Percentiles rank a stretch among this genome's conserved stretches.
These are phyloP conservation scores for Nerophis lumbriciformis DNA, from an alignment of 2,113 vertebrate species.

Conservation along the genomic window DNA sequence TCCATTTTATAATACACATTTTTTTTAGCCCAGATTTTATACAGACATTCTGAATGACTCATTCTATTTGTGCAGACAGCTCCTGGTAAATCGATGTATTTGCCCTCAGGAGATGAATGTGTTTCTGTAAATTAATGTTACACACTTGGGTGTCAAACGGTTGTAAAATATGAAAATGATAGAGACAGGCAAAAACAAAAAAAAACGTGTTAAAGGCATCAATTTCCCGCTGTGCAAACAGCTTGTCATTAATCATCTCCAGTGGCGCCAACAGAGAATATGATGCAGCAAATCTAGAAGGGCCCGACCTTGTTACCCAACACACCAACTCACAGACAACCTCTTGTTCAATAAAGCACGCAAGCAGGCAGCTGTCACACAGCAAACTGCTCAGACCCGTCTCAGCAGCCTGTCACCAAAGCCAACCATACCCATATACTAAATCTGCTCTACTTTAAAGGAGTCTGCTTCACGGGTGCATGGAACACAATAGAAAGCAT, in stretches of 20 bases:
- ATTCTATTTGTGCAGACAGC: slow-evolving; percentile 2
- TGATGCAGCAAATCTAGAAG: slow-evolving; percentile 56
- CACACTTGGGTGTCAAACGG: slow-evolving; percentile 7
- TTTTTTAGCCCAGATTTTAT: no score
- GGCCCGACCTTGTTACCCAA: slow-evolving; percentile 62
- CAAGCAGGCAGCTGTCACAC: slow-evolving; percentile 12
- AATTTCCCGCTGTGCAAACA: slow-evolving; percentile 65
- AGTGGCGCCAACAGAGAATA: slow-evolving; percentile 53
- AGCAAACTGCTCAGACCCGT: neutral
- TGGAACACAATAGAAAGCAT: neutral
- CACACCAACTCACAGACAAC: slow-evolving; percentile 61
- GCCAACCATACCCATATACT: slow-evolving; percentile 8
- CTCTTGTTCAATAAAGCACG: slow-evolving; percentile 67
- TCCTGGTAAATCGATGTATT: slow-evolving; percentile 11
- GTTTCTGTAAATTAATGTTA: slow-evolving; percentile 19
- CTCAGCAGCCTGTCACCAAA: slow-evolving; percentile 9
- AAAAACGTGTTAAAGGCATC: slow-evolving; percentile 24
- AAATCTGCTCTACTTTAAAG: neutral
- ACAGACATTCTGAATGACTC: neutral
- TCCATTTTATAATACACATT: no score
- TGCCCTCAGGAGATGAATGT: slow-evolving; percentile 8
- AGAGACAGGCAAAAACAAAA: neutral
- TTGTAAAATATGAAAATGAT: slow-evolving; percentile 10
- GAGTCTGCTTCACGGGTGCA: slow-evolving; percentile 4
- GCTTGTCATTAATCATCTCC: slow-evolving; percentile 64